Evolutionary conservation across 2,113 vertebrate genomes (phyloP).

Genomic region (Sisor rabdophorus): DNA sequence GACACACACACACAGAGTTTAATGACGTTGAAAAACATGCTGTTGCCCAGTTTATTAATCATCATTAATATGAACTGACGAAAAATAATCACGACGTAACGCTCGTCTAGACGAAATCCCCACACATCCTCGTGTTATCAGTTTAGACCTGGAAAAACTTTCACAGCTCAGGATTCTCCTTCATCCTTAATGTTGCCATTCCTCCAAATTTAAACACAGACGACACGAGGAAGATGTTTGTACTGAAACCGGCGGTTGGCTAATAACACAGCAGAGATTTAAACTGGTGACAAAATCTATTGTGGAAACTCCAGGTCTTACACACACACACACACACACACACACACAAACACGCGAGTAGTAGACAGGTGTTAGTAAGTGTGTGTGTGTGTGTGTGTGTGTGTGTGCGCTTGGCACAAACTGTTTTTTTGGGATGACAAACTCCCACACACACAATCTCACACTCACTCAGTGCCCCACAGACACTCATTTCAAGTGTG

Average conservation of each 20-base stretch:
- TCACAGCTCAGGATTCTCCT: neutral
- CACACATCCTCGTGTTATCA: neutral
- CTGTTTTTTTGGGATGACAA: neutral
- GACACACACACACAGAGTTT: neutral
- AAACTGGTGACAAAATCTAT: neutral
- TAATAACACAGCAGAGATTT: slow-evolving; percentile 23
- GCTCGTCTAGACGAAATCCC: neutral
- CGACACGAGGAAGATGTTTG: neutral
- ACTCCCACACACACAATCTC: neutral
- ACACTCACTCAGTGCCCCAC: slow-evolving; percentile 5
- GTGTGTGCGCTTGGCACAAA: no score
- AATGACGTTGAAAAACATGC: slow-evolving; percentile 6
- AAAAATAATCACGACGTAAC: neutral
- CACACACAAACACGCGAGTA: no score
- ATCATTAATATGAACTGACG: neutral
- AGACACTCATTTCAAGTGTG: slow-evolving; percentile 23
- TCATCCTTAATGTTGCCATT: no score
- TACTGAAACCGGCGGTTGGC: neutral
- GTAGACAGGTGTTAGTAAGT: no score
- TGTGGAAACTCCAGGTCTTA: no score
- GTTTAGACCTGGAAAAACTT: neutral
- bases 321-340: no score
- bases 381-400: neutral
- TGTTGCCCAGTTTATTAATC: slow-evolving; percentile 2
- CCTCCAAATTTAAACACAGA: neutral